A percentile compares a stretch with the other conserved stretches of the same genome.
These are phyloP conservation scores for Perizoma affinitatum DNA, from an alignment of 2,888 invertebrate genomes.

Conservation along the genomic window DNA sequence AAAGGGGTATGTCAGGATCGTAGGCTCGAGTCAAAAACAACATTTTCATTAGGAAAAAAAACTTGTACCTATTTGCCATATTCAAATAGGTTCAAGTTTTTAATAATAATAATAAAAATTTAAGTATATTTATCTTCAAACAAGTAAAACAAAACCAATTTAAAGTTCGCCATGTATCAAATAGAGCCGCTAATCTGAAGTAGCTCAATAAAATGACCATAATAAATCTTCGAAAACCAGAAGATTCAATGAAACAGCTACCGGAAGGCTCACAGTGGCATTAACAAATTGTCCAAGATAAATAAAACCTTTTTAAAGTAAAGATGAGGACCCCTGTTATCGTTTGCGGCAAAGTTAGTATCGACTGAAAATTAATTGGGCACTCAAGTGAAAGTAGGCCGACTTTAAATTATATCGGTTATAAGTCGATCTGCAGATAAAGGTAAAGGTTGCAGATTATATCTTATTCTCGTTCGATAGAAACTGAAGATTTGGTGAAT, in stretches of 20 bases:
- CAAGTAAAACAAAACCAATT: constrained; percentile 45
- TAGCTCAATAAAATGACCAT: constrained; percentile 69
- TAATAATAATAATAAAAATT: no score
- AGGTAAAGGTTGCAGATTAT: constrained; percentile 39
- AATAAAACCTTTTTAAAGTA: constrained; percentile 77
- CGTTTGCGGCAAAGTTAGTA: constrained; percentile 48
- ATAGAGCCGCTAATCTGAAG: constrained; percentile 71
- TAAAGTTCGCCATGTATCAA: constrained; percentile 53
- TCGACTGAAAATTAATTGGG: constrained; percentile 74
- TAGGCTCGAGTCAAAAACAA: no score
- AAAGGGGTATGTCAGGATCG: no score
- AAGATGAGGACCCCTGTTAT: constrained; percentile 59
- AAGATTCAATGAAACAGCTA: constrained; percentile 82
- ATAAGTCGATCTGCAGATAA: constrained; percentile 54
- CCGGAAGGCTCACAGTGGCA: constrained; percentile 79
- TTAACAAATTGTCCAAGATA: constrained; percentile 82
- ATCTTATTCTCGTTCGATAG: constrained; percentile 25
- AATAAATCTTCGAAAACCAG: constrained; percentile 79
- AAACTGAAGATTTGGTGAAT: constrained; percentile 29
- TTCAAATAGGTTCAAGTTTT: no score
- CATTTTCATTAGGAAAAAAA: no score
- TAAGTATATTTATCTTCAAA: constrained; percentile 31
- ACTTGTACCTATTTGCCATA: no score
- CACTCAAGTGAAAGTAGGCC: constrained; percentile 68
- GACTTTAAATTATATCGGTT: constrained; percentile 69